Percentiles rank a stretch among this genome's conserved stretches.
Evolutionary conservation across 2,113 vertebrate genomes (phyloP).

Genomic region (Micromys minutus): DNA sequence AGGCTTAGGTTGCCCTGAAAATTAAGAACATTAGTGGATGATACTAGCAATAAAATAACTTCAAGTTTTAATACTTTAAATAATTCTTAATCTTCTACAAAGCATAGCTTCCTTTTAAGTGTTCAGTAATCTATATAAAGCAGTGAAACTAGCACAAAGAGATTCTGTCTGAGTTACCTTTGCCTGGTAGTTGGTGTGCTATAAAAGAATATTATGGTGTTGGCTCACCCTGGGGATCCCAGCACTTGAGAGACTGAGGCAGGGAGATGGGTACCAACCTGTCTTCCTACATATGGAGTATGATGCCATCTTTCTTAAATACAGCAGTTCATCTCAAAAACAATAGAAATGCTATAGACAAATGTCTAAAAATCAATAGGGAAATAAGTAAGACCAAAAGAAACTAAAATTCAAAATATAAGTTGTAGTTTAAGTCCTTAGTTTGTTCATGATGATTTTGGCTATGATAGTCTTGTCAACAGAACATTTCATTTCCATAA

Average conservation of each 20-base stretch:
- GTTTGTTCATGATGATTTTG: neutral
- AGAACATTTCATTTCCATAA: neutral
- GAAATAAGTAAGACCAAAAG: neutral
- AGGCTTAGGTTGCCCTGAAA: constrained; percentile 9
- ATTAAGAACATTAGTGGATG: constrained; percentile 29
- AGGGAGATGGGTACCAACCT: neutral
- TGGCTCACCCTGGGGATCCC: neutral
- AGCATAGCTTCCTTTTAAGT: neutral
- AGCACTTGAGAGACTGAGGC: neutral
- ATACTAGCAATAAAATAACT: neutral
- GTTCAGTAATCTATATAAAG: constrained; percentile 9
- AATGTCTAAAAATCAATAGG: neutral
- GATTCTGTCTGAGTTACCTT: neutral
- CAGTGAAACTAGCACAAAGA: neutral
- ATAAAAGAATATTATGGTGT: neutral
- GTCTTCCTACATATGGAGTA: neutral
- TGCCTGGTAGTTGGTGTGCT: neutral
- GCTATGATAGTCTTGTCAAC: neutral
- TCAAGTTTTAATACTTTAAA: neutral
- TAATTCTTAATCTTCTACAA: neutral
- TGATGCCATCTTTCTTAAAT: neutral
- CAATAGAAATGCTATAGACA: too few relatives aligned
- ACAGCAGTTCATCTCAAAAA: neutral
- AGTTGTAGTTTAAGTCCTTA: neutral
- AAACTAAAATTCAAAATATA: neutral